Base-by-base conservation (phyloP, 2,888 invertebrate species). In the Meloe dianella region DNA sequence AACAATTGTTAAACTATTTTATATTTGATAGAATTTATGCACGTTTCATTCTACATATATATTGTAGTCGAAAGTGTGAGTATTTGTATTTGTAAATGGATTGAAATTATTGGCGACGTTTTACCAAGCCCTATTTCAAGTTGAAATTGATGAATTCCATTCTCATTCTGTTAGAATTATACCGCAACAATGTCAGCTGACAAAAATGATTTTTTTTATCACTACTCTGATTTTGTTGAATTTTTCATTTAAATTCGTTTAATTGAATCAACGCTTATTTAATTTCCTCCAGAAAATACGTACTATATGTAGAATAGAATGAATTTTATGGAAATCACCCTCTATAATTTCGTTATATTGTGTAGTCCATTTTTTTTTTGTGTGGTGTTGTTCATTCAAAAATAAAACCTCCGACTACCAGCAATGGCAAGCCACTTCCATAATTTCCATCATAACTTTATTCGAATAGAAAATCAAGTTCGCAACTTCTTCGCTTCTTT, bases 201-300 rank as follows among this genome's bases (percentile, higher is more conserved):
- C 17, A 3, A 22, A 51, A 51, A 51, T 12, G 51, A 12, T 57
- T 57, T 67, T 67, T 67, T 60, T 58, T 61, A 57, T 38, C 38
- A 14, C 4, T 38, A 14, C 67, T 57, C 57, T 54, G 22, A 51
- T 51, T 51, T 51, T 7, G 62, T 59, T 63, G 71, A 69, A 71
- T 67, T 71, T 69, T 71, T 70, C 71, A 71, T 71, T 71, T 68
- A 71, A 68, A 71, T 70, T 70, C 67, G 63, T 62, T 64, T 71
- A 71, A 71, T 71, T 71, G 69, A 70, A 71, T 71, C 64, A 66
- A 63, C 68, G 66, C 68, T 63, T 70, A 70, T 69, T 70, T 61
- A 68, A 65, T 68, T 69, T 69, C 35, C 54, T 54, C 24, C 20
- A 69, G 63, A 69, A 41, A 41, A 41, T 17, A 67, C 67, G 65